These are phyloP conservation scores for Lathamus discolor DNA, from an alignment of 2,113 vertebrate genomes.

Conservation along the genomic window DNA sequence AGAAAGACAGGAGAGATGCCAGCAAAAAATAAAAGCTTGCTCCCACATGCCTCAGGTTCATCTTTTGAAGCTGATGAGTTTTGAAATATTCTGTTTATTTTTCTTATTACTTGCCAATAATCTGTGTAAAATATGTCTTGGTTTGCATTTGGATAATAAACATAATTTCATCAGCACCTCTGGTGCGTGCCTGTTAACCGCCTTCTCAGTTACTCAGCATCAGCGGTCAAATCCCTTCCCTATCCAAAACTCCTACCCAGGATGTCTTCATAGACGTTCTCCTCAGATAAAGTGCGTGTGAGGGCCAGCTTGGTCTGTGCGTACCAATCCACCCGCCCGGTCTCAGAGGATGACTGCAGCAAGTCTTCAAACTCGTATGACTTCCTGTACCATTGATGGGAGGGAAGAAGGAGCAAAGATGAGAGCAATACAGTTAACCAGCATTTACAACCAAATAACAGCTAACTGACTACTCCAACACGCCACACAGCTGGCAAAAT, in stretches of 20 bases:
- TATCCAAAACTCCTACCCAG: slow-evolving; percentile 79
- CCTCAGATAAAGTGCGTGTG: slow-evolving; percentile 96
- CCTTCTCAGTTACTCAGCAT: neutral
- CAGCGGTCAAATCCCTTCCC: neutral
- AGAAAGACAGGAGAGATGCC: neutral
- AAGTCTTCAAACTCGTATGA: slow-evolving; percentile 97
- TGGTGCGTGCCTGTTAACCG: neutral
- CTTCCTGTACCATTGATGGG: slow-evolving; percentile 78
- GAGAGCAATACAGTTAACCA: neutral
- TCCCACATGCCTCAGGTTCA: neutral
- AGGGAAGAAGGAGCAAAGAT: neutral
- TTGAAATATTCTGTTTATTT: neutral
- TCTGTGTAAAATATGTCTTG: neutral
- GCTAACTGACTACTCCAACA: neutral
- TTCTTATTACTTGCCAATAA: neutral
- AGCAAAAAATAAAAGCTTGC: neutral
- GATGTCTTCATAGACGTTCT: slow-evolving; percentile 97
- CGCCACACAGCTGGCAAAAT: neutral
- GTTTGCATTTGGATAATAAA: neutral
- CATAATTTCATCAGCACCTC: neutral
- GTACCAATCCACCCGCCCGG: slow-evolving; percentile 87
- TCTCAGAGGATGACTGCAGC: slow-evolving; percentile 85
- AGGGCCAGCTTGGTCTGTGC: slow-evolving; percentile 91
- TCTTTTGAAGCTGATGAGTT: slow-evolving; percentile 25
- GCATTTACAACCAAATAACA: neutral